phyloP scores from a whole-genome alignment of 2,888 invertebrate species.

The Limnephilus lunatus region DNA sequence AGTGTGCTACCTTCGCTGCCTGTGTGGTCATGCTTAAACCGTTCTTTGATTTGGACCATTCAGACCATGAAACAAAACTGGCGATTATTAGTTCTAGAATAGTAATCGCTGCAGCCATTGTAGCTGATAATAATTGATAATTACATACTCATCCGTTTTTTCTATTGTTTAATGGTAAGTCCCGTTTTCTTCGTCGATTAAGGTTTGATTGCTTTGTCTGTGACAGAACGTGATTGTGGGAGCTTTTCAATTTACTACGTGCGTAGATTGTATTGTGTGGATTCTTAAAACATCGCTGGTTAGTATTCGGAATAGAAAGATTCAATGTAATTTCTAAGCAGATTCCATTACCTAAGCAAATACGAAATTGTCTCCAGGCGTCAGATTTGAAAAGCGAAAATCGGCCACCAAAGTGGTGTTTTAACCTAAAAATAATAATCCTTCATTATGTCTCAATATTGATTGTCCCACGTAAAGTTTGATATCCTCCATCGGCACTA shows the following conservation, averaged over 20 bases:
- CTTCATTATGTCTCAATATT: too few species aligned
- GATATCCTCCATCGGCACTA: too few species aligned
- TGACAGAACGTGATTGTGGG: not conserved
- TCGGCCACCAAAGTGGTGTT: not conserved
- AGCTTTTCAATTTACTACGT: not conserved
- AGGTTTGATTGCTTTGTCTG: not conserved
- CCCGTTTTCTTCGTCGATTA: not conserved
- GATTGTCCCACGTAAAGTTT: too few species aligned
- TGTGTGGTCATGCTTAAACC: constrained; percentile 34
- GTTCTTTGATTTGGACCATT: constrained; percentile 60
- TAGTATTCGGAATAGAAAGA: not conserved
- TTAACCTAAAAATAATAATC: not conserved
- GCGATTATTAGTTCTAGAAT: constrained; percentile 47
- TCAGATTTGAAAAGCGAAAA: not conserved
- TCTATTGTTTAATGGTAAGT: not conserved
- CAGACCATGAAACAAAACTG: constrained; percentile 63
- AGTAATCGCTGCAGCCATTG: not conserved
- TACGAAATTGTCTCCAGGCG: not conserved
- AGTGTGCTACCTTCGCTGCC: not conserved
- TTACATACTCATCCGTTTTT: not conserved
- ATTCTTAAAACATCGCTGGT: not conserved
- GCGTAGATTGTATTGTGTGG: not conserved
- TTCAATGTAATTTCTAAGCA: not conserved
- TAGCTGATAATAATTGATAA: not conserved
- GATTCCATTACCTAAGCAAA: not conserved